Base-by-base conservation (phyloP, 2,888 invertebrate species). In the Acheta domesticus region DNA sequence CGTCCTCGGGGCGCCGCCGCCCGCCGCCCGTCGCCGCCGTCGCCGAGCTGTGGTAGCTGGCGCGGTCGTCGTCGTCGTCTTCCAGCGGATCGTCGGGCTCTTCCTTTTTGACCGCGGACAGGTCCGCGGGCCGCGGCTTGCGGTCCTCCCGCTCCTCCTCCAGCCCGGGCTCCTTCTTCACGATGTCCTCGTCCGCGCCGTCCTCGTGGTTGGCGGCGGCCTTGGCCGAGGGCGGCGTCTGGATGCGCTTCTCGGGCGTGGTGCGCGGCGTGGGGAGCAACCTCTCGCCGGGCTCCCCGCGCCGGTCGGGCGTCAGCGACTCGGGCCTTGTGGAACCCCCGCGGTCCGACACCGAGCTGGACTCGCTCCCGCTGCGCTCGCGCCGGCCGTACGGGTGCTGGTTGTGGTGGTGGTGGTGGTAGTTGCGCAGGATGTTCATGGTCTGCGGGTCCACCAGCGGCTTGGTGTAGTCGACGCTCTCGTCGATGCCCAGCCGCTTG, bases 391-490 rank as follows among this genome's bases (percentile, higher is more conserved):
- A 92, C 79, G 89, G 88, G 79, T 87, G 87, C 83, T 88, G 88
- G 83, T 88, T 88, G 78, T 84, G 83, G 80, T 92, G 92, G 84
- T 94, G 91, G 73, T 81, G 82, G 36, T 82, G 83, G 85, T 95
- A 95, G 83, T 91, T 93, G 83, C 95, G 89, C 78, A 95, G 87
- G 84, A 95, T 90, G 85, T 92, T 94, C 94, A 95, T 94, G 0
- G 95, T 94, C 85, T 95, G 95, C 2, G 94, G 92, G 85, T 96
- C 96, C 82, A 96, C 95, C 81, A 96, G 86, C 0, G 96, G 96
- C 87, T 96, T 96, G 8, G 96, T 96, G 86, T 96, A 96, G 86
- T 96, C 96, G 81, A 95, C 95, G 86, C 94, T 96, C 87, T 97
- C 97, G 85, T 97, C 97, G 86, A 97, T 97, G 79, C 97, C 97